These are phyloP conservation scores for Typhlomys cinereus DNA, from an alignment of 2,113 vertebrate species.

Conservation along the genomic window DNA sequence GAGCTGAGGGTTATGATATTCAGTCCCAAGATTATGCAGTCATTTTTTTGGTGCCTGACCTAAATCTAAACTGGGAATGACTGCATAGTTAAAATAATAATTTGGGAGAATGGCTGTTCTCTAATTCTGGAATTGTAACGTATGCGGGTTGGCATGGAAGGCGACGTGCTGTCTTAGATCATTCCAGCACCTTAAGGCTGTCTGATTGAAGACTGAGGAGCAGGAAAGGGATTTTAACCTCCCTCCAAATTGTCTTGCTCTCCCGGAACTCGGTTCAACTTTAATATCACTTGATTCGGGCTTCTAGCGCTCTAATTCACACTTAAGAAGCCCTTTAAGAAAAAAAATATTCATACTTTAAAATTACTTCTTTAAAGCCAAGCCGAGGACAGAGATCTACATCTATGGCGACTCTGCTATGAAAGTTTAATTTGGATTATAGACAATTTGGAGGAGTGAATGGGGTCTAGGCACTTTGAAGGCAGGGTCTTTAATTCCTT, in stretches of 20 bases:
- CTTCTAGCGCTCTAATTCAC: conserved; percentile 83
- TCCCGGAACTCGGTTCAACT: conserved; percentile 79
- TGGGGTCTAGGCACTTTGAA: conserved; percentile 69
- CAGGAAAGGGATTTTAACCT: conserved; percentile 78
- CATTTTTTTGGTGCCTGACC: conserved; percentile 80
- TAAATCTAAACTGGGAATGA: conserved; percentile 80
- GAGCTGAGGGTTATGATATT: conserved; percentile 64
- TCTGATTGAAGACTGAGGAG: conserved; percentile 82
- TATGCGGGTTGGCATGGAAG: conserved; percentile 77
- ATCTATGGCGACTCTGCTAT: conserved; percentile 81
- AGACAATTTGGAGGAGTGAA: conserved; percentile 77
- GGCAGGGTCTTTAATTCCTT: conserved; percentile 38
- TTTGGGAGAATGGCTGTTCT: conserved; percentile 75
- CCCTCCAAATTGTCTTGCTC: conserved; percentile 80
- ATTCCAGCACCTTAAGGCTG: conserved; percentile 75
- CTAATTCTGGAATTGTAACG: conserved; percentile 78
- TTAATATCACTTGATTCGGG: conserved; percentile 86
- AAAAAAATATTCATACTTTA: conserved; percentile 83
- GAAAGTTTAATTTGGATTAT: conserved; percentile 78
- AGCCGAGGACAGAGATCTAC: conserved; percentile 80
- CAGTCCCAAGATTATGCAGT: conserved; percentile 74
- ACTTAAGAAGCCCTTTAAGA: conserved; percentile 83
- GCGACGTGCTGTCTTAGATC: conserved; percentile 76
- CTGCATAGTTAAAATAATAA: conserved; percentile 82
- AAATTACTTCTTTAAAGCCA: conserved; percentile 84